Evolutionary conservation across 2,797 vertebrate species (phyloP).

Genomic region (Mormyrus hasselquistii): DNA sequence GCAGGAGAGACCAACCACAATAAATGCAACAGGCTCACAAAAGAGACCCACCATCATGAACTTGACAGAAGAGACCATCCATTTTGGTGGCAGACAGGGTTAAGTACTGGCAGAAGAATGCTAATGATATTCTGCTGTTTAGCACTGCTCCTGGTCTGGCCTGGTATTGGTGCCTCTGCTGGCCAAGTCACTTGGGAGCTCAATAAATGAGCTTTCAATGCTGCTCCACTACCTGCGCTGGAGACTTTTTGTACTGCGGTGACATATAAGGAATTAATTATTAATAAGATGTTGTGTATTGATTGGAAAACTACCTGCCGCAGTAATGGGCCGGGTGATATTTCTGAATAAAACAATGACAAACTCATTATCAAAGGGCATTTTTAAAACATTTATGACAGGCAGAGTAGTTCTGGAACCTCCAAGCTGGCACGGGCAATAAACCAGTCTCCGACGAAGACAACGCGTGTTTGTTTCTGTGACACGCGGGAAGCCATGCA

Average conservation of each 20-base stretch:
- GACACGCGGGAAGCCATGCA: constrained; percentile 47
- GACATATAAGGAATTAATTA: constrained; percentile 73
- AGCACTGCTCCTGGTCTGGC: not conserved
- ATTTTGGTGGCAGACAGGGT: not conserved
- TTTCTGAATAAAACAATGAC: constrained; percentile 75
- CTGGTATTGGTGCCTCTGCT: constrained; percentile 9
- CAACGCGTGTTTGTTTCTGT: constrained; percentile 49
- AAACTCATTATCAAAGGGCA: constrained; percentile 75
- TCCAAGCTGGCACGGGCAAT: constrained; percentile 50
- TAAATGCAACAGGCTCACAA: not conserved
- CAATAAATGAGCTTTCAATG: constrained; percentile 57
- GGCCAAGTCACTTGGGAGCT: constrained; percentile 25
- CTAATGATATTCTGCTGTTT: not conserved
- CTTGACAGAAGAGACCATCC: not conserved
- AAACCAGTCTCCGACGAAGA: constrained; percentile 53
- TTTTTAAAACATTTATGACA: constrained; percentile 77
- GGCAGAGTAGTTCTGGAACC: constrained; percentile 54
- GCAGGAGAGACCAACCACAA: not conserved
- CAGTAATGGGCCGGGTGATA: constrained; percentile 67
- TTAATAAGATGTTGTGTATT: constrained; percentile 68
- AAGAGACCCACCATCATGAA: not conserved
- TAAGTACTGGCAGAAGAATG: not conserved
- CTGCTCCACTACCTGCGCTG: constrained; percentile 45
- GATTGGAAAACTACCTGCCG: constrained; percentile 69
- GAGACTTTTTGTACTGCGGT: constrained; percentile 49